Conservation (phyloP, 2,797 vertebrate genomes). For the Schizopygopsis pylzovi region DNA sequence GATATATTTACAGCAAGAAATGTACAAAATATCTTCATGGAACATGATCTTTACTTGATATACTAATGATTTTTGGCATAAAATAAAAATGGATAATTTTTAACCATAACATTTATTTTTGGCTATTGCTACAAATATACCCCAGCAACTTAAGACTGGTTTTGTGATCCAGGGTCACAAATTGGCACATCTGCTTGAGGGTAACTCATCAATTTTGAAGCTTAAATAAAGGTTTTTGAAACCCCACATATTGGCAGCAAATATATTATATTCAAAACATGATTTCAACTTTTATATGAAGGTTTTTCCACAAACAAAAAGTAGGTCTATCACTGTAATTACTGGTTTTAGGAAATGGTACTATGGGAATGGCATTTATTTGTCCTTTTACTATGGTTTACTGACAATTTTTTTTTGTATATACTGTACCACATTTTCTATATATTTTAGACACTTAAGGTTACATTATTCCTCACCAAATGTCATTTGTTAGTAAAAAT, state of each 20-base stretch:
- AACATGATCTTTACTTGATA: no score
- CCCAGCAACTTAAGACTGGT: no score
- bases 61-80: no score
- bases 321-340: not conserved
- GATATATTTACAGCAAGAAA: no score
- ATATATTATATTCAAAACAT: conserved; percentile 2
- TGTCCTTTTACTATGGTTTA: not conserved
- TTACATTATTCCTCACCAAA: not conserved
- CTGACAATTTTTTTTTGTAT: not conserved
- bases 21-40: no score
- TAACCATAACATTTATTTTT: no score
- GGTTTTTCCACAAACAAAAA: not conserved
- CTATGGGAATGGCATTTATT: no score
- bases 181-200: not conserved
- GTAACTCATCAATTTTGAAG: not conserved
- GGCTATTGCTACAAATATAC: no score
- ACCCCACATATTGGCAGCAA: not conserved
- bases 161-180: not conserved
- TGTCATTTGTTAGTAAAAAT: not conserved
- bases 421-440: not conserved
- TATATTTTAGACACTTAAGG: no score
- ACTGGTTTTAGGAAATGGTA: not conserved
- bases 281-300: not conserved
- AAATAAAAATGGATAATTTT: no score
- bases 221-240: not conserved